Evolutionary conservation across 1,140 invertebrate genomes (phyloP), one percentile per base, ranked within the genome.

Genomic region (Alviniconcha marisindica): DNA sequence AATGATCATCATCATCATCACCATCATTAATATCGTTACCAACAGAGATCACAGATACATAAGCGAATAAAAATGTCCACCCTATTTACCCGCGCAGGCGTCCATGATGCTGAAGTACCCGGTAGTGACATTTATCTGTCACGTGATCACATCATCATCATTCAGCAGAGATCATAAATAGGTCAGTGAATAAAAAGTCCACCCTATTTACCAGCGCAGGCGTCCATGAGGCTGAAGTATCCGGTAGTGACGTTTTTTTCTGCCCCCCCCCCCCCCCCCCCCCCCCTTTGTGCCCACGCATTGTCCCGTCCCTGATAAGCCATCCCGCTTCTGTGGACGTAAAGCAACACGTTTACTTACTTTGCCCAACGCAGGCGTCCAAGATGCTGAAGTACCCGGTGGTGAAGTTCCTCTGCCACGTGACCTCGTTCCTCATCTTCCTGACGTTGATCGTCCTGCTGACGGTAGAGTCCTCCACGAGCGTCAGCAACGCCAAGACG

Each of bases 401-500:
- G 73, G 89, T 93, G 2, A 93, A 93, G 84, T 93, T 93, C 82
- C 81, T 92, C 15, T 87, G 88, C 40, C 94, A 94, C 66, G 92
- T 94, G 2, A 92, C 94, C 4, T 94, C 94, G 48, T 96, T 95
- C 84, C 66, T 95, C 4, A 88, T 95, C 21, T 96, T 96, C 88
- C 93, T 96, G 0, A 86, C 94, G 0, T 89, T 96, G 54, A 93
- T 96, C 54, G 94, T 96, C 76, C 87, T 91, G 0, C 89, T 89
- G 21, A 90, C 90, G 0, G 82, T 86, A 0, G 88, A 91, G 66
- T 86, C 88, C 18, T 89, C 89, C 4, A 21, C 83, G n/a, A 85
- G 83, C 15, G 82, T 88, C n/a, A 86, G 87, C 33, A 86, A 85
- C 33, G 28, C 82, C 28, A 54, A 81, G 33, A 87, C 83, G 14